Percentiles rank a stretch among this genome's conserved stretches.
Evolutionary conservation across 2,888 invertebrate genomes (phyloP).

Genomic region (Dyspetes luteomarginatus): DNA sequence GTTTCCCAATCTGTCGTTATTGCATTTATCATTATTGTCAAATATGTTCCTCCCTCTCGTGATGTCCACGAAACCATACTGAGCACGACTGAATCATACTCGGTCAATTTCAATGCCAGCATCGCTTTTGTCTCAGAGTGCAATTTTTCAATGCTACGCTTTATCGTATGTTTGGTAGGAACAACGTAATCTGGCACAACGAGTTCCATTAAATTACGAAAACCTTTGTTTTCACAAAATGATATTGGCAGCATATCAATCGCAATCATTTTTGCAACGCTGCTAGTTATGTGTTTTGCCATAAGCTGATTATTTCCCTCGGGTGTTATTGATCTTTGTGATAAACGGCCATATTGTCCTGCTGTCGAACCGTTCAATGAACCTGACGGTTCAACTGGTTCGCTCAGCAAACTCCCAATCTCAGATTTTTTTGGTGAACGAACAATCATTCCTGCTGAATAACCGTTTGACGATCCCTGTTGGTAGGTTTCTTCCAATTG

Average conservation of each 20-base stretch:
- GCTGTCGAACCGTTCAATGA: too few species aligned
- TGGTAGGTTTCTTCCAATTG: background rate
- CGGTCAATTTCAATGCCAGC: background rate
- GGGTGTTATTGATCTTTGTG: background rate
- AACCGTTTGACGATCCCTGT: background rate
- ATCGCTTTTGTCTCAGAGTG: background rate
- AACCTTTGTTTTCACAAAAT: constrained; percentile 7
- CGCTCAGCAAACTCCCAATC: too few species aligned
- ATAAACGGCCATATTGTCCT: background rate
- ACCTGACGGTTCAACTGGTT: too few species aligned
- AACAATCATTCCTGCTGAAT: background rate
- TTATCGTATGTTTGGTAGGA: background rate
- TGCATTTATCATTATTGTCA: background rate
- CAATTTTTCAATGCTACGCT: background rate
- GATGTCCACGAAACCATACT: background rate
- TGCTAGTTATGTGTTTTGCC: background rate
- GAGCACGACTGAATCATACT: background rate
- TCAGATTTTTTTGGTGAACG: too few species aligned
- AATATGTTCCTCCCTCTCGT: background rate
- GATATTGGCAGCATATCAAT: constrained; percentile 23
- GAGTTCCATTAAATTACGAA: background rate
- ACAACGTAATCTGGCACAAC: background rate
- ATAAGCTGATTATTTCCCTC: background rate
- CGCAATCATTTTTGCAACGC: constrained; percentile 29
- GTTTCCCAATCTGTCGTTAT: background rate